Evolutionary conservation across 92 coral and sea anemone genomes (phyloP), one percentile per base, ranked within the genome.

Genomic region (Galaxea fascicularis): DNA sequence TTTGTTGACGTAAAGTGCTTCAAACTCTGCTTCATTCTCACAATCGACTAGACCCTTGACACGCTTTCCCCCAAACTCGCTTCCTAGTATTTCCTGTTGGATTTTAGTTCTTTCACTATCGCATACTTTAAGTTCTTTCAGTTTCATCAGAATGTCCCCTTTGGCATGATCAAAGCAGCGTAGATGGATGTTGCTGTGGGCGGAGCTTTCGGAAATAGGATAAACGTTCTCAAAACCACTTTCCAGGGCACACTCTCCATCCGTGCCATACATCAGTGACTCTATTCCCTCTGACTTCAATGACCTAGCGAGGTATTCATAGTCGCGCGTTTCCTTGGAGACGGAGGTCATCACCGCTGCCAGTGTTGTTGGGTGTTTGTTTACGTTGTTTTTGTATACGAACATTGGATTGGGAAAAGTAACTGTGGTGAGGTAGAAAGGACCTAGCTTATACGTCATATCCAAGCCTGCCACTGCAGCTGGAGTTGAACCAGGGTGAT

Each of bases 281-380:
- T 47, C 73, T 59, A 91, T 67, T 11, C 90, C 87, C 51, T 77
- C 79, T 9, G 68, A 70, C 24, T 74, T 60, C 21, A 91, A 87
- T 29, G 76, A 84, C 30, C 85, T 74, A 25, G 90, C 90, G 59
- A 86, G 73, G 69, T 90, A 92, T 63, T 90, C 89, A 53, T 92
- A 89, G 62, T 92, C 93, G 54, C 79, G 77, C 44, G 82, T 72
- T 24, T 81, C 85, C 12, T 92, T 89, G 14, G 95, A 77, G 28
- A 81, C 58, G 26, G 94, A 90, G 21, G 95, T 92, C 95, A 92
- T 92, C 3, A 80, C 56, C 11, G 88, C 95, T 44, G 80, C 91
- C 64, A 92, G 73, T 13, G 89, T 91, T 20, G 88, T 79, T 27
- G 95, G 95, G 47, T 86, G 93, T 44, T 78, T 87, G 29, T 68